phyloP scores from a whole-genome alignment of 2,797 vertebrate species.

The Tinamus major region DNA sequence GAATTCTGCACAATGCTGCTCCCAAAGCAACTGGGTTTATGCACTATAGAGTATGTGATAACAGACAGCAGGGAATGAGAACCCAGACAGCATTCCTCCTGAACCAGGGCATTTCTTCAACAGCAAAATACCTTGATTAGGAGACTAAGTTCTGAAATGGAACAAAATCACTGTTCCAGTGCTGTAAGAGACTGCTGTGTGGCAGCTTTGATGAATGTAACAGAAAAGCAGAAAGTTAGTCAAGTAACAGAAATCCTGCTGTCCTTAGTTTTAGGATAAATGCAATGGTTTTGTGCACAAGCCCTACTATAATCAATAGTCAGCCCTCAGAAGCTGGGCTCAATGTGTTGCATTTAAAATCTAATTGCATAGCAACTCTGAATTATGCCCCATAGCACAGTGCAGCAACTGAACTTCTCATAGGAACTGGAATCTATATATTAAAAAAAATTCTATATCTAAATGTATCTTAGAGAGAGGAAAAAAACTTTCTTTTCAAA shows the following conservation, averaged over 20 bases:
- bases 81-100: neutral
- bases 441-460: neutral
- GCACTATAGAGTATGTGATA: neutral
- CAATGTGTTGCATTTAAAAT: neutral
- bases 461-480: neutral
- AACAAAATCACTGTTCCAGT: neutral
- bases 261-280: constrained; percentile 1
- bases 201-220: neutral
- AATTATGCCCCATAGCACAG: rapidly evolving
- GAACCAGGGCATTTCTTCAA: neutral
- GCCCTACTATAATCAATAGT: neutral
- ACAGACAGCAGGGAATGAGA: neutral
- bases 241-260: neutral
- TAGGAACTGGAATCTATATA: neutral
- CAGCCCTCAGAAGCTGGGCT: neutral
- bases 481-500: neutral
- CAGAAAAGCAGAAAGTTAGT: neutral
- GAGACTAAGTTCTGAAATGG: neutral
- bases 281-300: neutral
- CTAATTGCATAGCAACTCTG: neutral
- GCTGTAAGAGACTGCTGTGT: neutral
- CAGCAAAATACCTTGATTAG: too few species aligned
- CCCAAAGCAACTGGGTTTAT: neutral
- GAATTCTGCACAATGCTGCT: neutral
- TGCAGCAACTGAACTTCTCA: neutral